Conservation (phyloP, 2,797 vertebrate genomes). For the Tenualosa thibaudeaui region DNA sequence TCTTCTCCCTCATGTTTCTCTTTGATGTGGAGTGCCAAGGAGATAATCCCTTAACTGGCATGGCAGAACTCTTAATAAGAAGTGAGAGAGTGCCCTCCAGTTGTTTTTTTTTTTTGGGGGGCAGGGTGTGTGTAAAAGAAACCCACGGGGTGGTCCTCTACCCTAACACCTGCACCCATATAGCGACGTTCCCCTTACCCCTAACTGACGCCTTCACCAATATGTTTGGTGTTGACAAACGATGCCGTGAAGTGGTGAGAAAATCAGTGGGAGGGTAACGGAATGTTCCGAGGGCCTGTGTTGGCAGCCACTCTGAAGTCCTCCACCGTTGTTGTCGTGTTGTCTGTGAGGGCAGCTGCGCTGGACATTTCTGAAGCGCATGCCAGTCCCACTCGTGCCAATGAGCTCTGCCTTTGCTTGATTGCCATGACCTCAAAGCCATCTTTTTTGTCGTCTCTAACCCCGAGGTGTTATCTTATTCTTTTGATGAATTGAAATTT, state of each 20-base stretch:
- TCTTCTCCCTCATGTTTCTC: not conserved
- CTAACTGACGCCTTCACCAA: constrained; percentile 2
- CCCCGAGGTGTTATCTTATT: constrained; percentile 19
- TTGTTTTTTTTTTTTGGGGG: not conserved
- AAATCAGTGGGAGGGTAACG: not conserved
- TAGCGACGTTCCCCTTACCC: not conserved
- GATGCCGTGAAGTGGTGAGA: not conserved
- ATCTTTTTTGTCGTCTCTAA: constrained; percentile 5
- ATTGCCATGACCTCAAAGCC: not conserved
- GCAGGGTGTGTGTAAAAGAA: too few species aligned
- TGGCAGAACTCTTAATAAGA: not conserved
- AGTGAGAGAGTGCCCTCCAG: not conserved
- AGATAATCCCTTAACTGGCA: not conserved
- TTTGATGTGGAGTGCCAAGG: not conserved
- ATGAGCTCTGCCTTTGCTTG: constrained; percentile 35
- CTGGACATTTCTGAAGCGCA: constrained; percentile 37
- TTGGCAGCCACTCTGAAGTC: not conserved
- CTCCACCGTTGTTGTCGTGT: not conserved
- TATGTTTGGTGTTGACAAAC: not conserved
- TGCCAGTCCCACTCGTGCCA: constrained; percentile 40
- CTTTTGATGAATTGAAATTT: not conserved
- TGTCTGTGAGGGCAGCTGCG: not conserved
- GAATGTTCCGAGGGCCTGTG: not conserved
- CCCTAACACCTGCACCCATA: not conserved
- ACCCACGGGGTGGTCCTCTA: not conserved